These are phyloP conservation scores for Cerceris ruficornis DNA, from an alignment of 2,888 invertebrate species.

Conservation along the genomic window DNA sequence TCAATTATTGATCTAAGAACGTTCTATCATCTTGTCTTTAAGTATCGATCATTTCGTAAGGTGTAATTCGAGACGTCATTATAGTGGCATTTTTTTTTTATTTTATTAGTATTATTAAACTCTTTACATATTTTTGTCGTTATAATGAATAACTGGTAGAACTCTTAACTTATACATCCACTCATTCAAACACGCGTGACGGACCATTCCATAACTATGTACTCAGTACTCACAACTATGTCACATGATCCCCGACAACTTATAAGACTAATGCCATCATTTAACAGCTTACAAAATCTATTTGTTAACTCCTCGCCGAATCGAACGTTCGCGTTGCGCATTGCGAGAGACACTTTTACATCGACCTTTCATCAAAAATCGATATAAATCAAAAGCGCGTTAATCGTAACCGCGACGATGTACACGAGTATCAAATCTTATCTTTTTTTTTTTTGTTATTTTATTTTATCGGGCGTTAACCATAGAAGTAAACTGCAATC, in stretches of 20 bases:
- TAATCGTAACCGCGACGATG: slow-evolving; percentile 23
- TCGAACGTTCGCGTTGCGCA: slow-evolving; percentile 21
- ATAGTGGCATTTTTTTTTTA: slow-evolving; percentile 71
- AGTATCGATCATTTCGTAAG: slow-evolving; percentile 4
- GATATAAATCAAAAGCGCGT: slow-evolving; percentile 40
- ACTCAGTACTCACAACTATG: slow-evolving; percentile 66
- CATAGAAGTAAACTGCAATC: slow-evolving; percentile 26
- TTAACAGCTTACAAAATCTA: slow-evolving; percentile 59
- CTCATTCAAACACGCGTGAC: slow-evolving; percentile 73
- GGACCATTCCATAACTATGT: slow-evolving; percentile 71
- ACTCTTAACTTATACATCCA: slow-evolving; percentile 75
- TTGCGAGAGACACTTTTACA: slow-evolving; percentile 20
- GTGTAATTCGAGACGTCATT: slow-evolving; percentile 24
- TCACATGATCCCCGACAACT: slow-evolving; percentile 72
- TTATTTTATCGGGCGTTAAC: slow-evolving; percentile 31
- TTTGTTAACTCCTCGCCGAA: slow-evolving; percentile 25
- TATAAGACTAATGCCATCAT: slow-evolving; percentile 60
- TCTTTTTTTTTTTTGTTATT: slow-evolving; percentile 22
- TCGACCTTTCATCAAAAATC: slow-evolving; percentile 24
- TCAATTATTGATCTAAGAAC: too few species aligned
- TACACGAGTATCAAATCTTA: slow-evolving; percentile 28
- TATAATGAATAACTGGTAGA: slow-evolving; percentile 78
- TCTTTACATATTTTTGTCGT: slow-evolving; percentile 77
- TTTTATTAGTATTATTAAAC: slow-evolving; percentile 79
- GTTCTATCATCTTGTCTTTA: background rate